A percentile compares a stretch with the other conserved stretches of the same genome.
phyloP scores from a whole-genome alignment of 2,113 vertebrate genomes.

The Equus quagga region DNA sequence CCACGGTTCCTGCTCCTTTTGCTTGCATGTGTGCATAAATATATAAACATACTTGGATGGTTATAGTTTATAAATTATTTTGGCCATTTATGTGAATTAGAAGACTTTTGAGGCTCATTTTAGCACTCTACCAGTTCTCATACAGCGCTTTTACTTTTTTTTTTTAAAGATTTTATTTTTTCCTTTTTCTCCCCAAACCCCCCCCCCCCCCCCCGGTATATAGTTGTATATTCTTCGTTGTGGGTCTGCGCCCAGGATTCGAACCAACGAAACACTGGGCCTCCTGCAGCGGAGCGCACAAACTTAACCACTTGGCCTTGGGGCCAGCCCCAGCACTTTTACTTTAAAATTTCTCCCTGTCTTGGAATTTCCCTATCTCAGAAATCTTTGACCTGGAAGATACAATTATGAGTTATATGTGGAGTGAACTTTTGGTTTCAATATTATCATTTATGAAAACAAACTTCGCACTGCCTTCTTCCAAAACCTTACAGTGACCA shows the following conservation, averaged over 20 bases:
- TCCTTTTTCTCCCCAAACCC: too few relatives aligned
- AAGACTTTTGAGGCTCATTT: neutral
- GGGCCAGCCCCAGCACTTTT: neutral
- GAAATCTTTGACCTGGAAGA: conserved; percentile 22
- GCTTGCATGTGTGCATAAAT: neutral
- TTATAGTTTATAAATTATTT: neutral
- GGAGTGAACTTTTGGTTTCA: conserved; percentile 70
- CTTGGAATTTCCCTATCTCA: conserved; percentile 13
- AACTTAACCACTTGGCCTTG: too few relatives aligned
- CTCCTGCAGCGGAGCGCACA: too few relatives aligned
- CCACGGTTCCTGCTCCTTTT: neutral
- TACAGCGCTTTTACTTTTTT: neutral
- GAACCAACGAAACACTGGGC: too few relatives aligned
- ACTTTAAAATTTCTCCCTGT: neutral
- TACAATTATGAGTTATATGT: conserved; percentile 52
- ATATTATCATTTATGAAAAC: conserved; percentile 77
- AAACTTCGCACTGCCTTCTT: conserved; percentile 75
- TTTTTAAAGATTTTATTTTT: too few relatives aligned
- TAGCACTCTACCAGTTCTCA: neutral
- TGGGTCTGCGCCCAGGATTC: too few relatives aligned
- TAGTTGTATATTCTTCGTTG: too few relatives aligned
- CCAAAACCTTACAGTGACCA: conserved; percentile 72
- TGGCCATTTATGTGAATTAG: neutral
- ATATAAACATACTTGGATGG: neutral
- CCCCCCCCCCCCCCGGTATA: too few relatives aligned